Evolutionary conservation across 2,888 invertebrate genomes (phyloP).

Genomic region (Tenodera sinensis): DNA sequence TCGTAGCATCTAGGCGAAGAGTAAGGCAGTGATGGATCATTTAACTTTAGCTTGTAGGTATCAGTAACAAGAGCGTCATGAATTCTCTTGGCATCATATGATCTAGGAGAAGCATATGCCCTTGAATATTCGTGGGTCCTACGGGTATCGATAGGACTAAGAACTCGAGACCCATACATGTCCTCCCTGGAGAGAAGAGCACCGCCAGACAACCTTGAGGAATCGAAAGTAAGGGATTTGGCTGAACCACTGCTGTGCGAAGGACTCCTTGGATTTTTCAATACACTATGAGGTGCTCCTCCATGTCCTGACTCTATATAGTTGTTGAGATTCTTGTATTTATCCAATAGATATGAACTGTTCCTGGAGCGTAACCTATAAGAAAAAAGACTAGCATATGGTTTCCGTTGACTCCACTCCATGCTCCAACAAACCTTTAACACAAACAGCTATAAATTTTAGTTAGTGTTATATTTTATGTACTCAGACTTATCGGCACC

Average conservation of each 20-base stretch:
- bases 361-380: background rate
- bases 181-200: background rate
- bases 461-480: background rate
- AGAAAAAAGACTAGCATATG: background rate
- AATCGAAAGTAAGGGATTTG: background rate
- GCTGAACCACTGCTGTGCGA: background rate
- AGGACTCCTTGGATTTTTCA: background rate
- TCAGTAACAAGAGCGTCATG: background rate
- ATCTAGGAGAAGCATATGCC: background rate
- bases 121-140: background rate
- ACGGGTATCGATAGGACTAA: background rate
- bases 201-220: background rate
- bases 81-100: background rate
- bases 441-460: background rate
- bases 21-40: background rate
- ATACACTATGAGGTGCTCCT: background rate
- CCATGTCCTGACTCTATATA: background rate
- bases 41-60: background rate
- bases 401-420: background rate
- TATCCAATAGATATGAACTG: background rate
- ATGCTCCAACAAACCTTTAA: background rate
- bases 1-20: background rate
- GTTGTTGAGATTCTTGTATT: background rate
- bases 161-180: background rate
- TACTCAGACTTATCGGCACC: background rate